Evolutionary conservation across 1,140 invertebrate genomes (phyloP), one percentile per base, ranked within the genome.

Genomic region (Anoplolepis gracilipes): DNA sequence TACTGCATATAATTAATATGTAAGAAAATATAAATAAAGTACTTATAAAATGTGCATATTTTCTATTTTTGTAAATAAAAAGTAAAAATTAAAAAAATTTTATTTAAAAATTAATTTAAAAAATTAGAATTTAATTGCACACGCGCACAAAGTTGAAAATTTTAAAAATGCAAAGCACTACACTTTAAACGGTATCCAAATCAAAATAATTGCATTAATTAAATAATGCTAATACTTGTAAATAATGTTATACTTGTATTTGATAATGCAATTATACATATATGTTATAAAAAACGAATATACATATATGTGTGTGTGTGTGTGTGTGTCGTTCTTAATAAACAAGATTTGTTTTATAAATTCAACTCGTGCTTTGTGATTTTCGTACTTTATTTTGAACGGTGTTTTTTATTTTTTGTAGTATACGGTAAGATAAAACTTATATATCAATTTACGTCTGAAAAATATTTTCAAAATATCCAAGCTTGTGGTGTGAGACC

Each of bases 371-470:
- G n/a, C n/a, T n/a, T n/a, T n/a, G 13, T 55, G 1, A 11, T 57
- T 59, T 72, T 42, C 25, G 16, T 22, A n/a, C 36, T 72, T 72
- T 59, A 73, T 46, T 57, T 39, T 81, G 65, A 81, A 73, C 39
- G 53, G 22, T n/a, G 28, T 10, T 61, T 82, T 73, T 72, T 28
- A 73, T 82, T 82, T 25, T 73, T 36, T 13, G n/a, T 28, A 8
- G 22, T 36, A 72, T 57, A 70, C 42, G n/a, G 36, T 39, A 59
- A 82, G 33, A 30, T 70, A 61, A 82, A 82, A 82, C 36, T 73
- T 82, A 82, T 19, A 82, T 82, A 73, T 82, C 39, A 82, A 73
- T 82, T 73, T 82, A 61, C 67, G 53, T 82, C 39, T 25, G 25
- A 46, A 67, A 82, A 72, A 72, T 46, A 30, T 72, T 59, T 46